Evolutionary conservation across 2,797 vertebrate genomes (phyloP), one percentile per base, ranked within the genome.

Genomic region (Echiichthys vipera): DNA sequence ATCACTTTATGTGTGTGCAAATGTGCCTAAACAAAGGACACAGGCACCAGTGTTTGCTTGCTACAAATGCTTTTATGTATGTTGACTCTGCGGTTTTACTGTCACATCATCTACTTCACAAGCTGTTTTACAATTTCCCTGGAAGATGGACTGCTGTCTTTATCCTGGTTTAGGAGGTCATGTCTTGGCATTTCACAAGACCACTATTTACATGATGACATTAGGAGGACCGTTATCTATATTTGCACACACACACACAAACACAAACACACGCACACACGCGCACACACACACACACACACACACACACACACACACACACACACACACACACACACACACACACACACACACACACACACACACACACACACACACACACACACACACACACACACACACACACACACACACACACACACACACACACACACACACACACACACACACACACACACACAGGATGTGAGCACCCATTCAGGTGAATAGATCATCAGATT

Each of bases 401-500:
- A 30, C 29, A 32, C 30, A 37, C 22, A 9, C 36, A 9, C 18
- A 62, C 13, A 34, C 10, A 20, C 32, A 47, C 32, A 14, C 34
- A 32, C 57, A 53, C 30, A 53, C 40, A 45, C 45, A 29, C 30
- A 30, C 57, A 54, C 32, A 47, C 46, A 53, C 37, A 69, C 57
- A 65, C 47, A 20, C 66, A 66, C 34, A 18, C 65, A 63, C 24
- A 66, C 53, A 74, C 25, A n/a, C 42, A 65, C 37, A 57, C 43
- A 27, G 32, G 8, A 47, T 14, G 30, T n/a, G 13, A 61, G 34
- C 43, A 27, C 61, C 36, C 29, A 27, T 40, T 47, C 27, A 61
- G 70, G 39, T 81, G 58, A 77, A 77, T 42, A 70, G n/a, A 62
- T 75, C 53, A 77, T 61, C 49, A 65, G 30, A 62, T 64, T 64